phyloP scores from a whole-genome alignment of 2,797 vertebrate species.

The Coregonus sp. region DNA sequence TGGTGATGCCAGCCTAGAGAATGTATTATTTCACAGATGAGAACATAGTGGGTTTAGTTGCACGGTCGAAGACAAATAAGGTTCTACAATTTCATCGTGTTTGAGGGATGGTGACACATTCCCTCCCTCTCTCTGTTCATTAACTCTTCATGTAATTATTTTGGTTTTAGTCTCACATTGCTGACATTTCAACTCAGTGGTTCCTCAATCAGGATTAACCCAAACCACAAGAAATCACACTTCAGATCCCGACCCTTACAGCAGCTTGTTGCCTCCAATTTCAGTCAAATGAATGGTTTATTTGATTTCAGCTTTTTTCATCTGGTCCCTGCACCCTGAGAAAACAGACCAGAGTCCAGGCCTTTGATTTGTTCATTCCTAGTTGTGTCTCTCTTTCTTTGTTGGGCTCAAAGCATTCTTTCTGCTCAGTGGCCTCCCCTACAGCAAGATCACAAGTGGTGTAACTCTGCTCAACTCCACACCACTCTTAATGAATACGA shows the following conservation, averaged over 20 bases:
- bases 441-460: too few relatives aligned
- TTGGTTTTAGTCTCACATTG: conserved; percentile 79
- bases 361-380: conserved; percentile 65
- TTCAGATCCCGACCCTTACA: too few relatives aligned
- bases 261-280: too few relatives aligned
- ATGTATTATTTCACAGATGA: conserved; percentile 43
- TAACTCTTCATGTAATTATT: conserved; percentile 76
- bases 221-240: conserved; percentile 49
- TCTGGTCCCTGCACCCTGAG: conserved; percentile 43
- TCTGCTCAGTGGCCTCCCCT: too few relatives aligned
- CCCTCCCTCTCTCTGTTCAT: conserved; percentile 64
- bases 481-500: conserved; percentile 36
- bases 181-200: conserved; percentile 78
- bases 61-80: conserved; percentile 48
- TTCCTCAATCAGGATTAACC: conserved; percentile 80
- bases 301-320: too few relatives aligned
- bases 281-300: too few relatives aligned
- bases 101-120: conserved; percentile 41
- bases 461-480: conserved; percentile 17
- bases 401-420: neutral
- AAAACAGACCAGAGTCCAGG: conserved; percentile 62
- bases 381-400: conserved; percentile 1
- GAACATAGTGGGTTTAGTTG: conserved; percentile 27
- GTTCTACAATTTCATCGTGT: conserved; percentile 40
- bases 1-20: conserved; percentile 35